These are phyloP conservation scores for Protonemura montana DNA, from an alignment of 2,888 invertebrate genomes.

Conservation along the genomic window DNA sequence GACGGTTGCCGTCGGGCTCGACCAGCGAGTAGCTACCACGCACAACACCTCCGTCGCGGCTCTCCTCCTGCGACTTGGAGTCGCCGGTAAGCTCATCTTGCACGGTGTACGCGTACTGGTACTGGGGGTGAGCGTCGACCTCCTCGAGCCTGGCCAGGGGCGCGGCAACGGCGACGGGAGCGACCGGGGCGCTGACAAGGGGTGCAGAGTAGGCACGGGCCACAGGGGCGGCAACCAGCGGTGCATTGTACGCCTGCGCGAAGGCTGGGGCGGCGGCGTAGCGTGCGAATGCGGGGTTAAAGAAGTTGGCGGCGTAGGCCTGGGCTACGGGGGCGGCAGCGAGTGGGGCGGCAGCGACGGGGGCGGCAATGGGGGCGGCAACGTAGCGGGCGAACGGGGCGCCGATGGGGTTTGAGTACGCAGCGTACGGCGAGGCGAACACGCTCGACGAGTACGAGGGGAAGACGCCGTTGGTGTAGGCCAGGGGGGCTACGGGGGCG, in stretches of 20 bases:
- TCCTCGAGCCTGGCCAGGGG: slow-evolving; percentile 48
- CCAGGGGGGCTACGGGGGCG: slow-evolving; percentile 56
- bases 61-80: slow-evolving; percentile 54
- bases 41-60: slow-evolving; percentile 55
- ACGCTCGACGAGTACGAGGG: slow-evolving; percentile 43
- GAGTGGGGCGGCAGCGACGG: slow-evolving; percentile 49
- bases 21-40: slow-evolving; percentile 56
- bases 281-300: slow-evolving; percentile 46
- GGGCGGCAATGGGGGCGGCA: slow-evolving; percentile 46
- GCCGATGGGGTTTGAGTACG: slow-evolving; percentile 35
- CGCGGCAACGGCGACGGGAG: slow-evolving; percentile 43
- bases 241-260: slow-evolving; percentile 37
- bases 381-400: slow-evolving; percentile 41
- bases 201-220: slow-evolving; percentile 37
- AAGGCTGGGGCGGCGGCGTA: slow-evolving; percentile 48
- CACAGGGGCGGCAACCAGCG: slow-evolving; percentile 41
- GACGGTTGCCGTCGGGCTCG: slow-evolving; percentile 55
- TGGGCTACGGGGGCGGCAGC: slow-evolving; percentile 48
- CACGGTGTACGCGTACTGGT: slow-evolving; percentile 51
- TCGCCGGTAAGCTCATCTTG: slow-evolving; percentile 54
- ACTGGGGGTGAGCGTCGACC: slow-evolving; percentile 50
- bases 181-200: slow-evolving; percentile 39
- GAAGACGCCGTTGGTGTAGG: slow-evolving; percentile 37
- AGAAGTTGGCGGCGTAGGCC: slow-evolving; percentile 50
- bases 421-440: slow-evolving; percentile 41